A percentile compares a stretch with the other conserved stretches of the same genome.
These are phyloP conservation scores for Bos indicus DNA, from an alignment of 2,113 vertebrate genomes.

Conservation along the genomic window DNA sequence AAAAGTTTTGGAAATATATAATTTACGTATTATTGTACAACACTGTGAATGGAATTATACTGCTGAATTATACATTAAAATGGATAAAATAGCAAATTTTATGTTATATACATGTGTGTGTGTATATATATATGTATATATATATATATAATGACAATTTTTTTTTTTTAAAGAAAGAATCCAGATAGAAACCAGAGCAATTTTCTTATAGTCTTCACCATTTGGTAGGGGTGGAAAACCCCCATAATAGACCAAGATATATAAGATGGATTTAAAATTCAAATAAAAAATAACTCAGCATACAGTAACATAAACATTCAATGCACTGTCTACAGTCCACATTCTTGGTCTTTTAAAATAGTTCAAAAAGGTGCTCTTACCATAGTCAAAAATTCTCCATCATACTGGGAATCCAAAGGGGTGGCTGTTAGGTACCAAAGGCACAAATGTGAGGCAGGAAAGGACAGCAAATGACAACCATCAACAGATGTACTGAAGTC, in stretches of 20 bases:
- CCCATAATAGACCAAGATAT: neutral
- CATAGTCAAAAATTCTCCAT: neutral
- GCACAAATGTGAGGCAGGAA: neutral
- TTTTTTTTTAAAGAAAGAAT: neutral
- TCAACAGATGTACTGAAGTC: neutral
- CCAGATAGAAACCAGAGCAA: neutral
- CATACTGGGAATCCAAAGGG: neutral
- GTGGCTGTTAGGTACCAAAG: neutral
- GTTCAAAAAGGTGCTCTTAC: neutral
- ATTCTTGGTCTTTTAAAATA: neutral
- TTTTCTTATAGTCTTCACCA: neutral
- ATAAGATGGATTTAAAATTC: constrained; percentile 7
- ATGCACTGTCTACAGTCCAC: neutral
- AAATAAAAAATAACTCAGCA: neutral
- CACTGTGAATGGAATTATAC: neutral
- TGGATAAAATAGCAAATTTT: neutral
- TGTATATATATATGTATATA: fast-evolving
- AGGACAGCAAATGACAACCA: neutral
- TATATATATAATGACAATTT: neutral
- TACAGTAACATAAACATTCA: neutral
- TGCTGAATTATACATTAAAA: neutral
- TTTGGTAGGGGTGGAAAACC: neutral
- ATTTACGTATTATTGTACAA: neutral
- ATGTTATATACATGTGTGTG: neutral
- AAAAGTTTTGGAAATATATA: neutral